Conservation (phyloP, 2,888 invertebrate species). For the Latrodectus elegans region DNA sequence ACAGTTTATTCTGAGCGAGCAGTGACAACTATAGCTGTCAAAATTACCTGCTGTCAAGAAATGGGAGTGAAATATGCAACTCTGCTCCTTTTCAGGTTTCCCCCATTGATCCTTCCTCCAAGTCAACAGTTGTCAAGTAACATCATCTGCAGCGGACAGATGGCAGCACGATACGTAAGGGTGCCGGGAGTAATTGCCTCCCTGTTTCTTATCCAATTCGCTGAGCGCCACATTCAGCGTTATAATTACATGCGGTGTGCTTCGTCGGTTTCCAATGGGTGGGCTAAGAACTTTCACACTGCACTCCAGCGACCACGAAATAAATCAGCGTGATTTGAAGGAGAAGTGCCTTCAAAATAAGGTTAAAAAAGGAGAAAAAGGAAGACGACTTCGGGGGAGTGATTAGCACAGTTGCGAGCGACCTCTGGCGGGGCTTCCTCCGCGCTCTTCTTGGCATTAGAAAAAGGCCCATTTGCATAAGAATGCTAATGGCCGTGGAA, state of each 20-base stretch:
- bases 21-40: too few species aligned
- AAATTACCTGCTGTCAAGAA: too few species aligned
- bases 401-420: slow-evolving; percentile 45
- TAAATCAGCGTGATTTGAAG: slow-evolving; percentile 63
- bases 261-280: slow-evolving; percentile 66
- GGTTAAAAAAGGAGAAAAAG: slow-evolving; percentile 9
- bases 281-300: slow-evolving; percentile 65
- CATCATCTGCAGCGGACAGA: slow-evolving; percentile 30
- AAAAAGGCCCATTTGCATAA: slow-evolving; percentile 67
- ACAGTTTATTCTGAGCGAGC: too few species aligned
- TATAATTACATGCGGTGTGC: slow-evolving; percentile 69
- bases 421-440: slow-evolving; percentile 49
- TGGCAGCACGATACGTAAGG: slow-evolving; percentile 52
- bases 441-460: slow-evolving; percentile 37
- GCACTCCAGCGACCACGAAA: slow-evolving; percentile 65
- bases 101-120: neutral
- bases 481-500: slow-evolving; percentile 66
- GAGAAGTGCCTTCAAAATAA: slow-evolving; percentile 26
- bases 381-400: slow-evolving; percentile 12
- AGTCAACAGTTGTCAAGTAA: slow-evolving; percentile 65
- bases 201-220: slow-evolving; percentile 60
- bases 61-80: neutral
- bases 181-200: slow-evolving; percentile 41
- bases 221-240: slow-evolving; percentile 66
- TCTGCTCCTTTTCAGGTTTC: neutral